These are phyloP conservation scores for Phyto melanocephala DNA, from an alignment of 2,888 invertebrate genomes.

Conservation along the genomic window DNA sequence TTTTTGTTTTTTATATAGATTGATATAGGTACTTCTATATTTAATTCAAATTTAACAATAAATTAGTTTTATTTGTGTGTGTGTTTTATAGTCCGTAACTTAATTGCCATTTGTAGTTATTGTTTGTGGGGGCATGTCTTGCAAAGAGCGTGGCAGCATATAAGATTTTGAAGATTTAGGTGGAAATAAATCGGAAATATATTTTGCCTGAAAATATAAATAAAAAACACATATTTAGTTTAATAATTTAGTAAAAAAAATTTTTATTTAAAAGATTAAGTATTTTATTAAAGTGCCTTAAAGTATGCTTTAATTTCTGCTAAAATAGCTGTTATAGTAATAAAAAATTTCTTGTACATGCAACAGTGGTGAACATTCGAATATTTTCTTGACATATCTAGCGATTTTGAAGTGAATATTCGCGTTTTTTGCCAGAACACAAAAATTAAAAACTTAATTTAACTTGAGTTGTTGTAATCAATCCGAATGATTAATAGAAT, in stretches of 20 bases:
- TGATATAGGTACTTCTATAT: not conserved
- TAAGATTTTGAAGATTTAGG: constrained; percentile 68
- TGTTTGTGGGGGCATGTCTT: constrained; percentile 72
- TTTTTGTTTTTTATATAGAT: not conserved
- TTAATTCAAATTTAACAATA: constrained; percentile 19
- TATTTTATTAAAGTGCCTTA: not conserved
- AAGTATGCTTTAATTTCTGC: not conserved
- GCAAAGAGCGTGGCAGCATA: constrained; percentile 70
- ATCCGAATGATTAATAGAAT: too few species aligned
- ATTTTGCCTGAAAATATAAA: constrained; percentile 74
- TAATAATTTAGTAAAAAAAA: not conserved
- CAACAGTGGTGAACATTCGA: too few species aligned
- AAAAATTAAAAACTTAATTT: too few species aligned
- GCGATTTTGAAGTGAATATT: too few species aligned
- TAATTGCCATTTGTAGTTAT: constrained; percentile 67
- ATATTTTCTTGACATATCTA: too few species aligned
- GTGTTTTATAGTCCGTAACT: not conserved
- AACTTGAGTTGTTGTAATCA: too few species aligned
- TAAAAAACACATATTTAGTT: not conserved
- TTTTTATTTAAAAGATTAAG: not conserved
- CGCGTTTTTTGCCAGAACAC: too few species aligned
- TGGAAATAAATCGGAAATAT: constrained; percentile 76
- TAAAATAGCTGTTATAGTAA: too few species aligned
- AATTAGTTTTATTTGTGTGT: not conserved
- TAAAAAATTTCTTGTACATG: too few species aligned